phyloP scores from a whole-genome alignment of 2,113 vertebrate genomes.

The Tursiops truncatus region DNA sequence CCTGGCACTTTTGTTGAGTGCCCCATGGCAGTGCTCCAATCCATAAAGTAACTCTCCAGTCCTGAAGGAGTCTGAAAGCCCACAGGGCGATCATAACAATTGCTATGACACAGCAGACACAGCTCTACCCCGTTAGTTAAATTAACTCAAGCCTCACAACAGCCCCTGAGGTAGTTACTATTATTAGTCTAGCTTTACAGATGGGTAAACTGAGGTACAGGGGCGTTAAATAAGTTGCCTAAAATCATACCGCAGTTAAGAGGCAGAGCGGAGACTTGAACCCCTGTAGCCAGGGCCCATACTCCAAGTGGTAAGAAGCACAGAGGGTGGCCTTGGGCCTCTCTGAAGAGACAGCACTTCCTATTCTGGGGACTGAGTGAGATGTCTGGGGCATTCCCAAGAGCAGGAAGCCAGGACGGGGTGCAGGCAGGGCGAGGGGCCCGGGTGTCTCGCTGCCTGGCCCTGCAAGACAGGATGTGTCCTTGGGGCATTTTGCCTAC shows the following conservation, averaged over 20 bases:
- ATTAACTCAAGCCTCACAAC: background rate
- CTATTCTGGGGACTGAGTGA: background rate
- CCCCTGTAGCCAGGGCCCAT: accelerated
- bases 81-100: accelerated
- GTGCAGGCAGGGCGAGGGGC: background rate
- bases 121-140: background rate
- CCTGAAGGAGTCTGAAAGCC: background rate
- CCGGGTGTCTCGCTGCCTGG: background rate
- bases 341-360: background rate
- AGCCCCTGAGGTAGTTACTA: background rate
- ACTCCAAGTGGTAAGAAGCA: background rate
- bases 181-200: background rate
- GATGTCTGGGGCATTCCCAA: background rate
- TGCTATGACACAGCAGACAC: accelerated
- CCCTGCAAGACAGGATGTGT: background rate
- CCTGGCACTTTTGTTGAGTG: background rate
- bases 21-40: accelerated
- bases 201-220: background rate
- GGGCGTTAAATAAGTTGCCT: background rate
- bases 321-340: background rate
- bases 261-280: background rate
- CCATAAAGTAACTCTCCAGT: background rate
- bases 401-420: background rate
- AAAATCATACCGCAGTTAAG: background rate
- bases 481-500: background rate